phyloP scores from a whole-genome alignment of 1,140 invertebrate genomes.

The Drosophila lowei region DNA sequence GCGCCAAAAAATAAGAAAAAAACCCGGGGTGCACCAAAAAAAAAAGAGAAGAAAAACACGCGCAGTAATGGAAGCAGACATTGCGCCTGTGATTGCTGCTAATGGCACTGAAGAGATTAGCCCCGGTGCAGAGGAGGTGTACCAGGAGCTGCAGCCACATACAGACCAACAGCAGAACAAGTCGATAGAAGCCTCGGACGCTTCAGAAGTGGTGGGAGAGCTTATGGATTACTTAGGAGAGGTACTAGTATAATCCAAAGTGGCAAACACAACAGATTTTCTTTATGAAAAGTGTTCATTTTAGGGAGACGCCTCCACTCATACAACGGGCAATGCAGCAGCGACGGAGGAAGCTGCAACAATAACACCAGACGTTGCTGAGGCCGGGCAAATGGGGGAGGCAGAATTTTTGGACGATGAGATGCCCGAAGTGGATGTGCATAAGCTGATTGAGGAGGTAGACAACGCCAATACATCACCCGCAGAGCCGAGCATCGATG shows the following conservation, averaged over 20 bases:
- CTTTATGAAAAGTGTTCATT: neutral
- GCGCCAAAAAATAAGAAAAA: conserved; percentile 38
- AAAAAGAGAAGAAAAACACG: conserved; percentile 31
- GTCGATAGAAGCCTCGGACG: conserved; percentile 17
- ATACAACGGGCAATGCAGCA: neutral
- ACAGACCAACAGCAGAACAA: conserved; percentile 12
- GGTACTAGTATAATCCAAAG: neutral
- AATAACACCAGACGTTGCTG: conserved; percentile 1
- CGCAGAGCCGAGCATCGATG: neutral
- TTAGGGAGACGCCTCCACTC: conserved; percentile 27
- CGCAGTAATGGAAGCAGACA: conserved; percentile 56
- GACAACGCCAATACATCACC: neutral
- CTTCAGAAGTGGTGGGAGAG: conserved; percentile 13
- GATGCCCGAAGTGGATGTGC: conserved; percentile 35
- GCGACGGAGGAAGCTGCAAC: neutral
- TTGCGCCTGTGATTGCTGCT: conserved; percentile 43
- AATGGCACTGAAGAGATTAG: conserved; percentile 31
- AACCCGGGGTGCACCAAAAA: conserved; percentile 20
- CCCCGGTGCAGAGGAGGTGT: conserved; percentile 4
- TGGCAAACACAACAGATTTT: too few species aligned
- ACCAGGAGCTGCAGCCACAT: conserved; percentile 20
- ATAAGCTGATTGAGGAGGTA: neutral
- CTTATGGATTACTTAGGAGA: conserved; percentile 49
- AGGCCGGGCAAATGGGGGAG: conserved; percentile 46
- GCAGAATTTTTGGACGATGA: conserved; percentile 64